phyloP scores from a whole-genome alignment of 2,113 vertebrate genomes.

The Hyaena hyaena region DNA sequence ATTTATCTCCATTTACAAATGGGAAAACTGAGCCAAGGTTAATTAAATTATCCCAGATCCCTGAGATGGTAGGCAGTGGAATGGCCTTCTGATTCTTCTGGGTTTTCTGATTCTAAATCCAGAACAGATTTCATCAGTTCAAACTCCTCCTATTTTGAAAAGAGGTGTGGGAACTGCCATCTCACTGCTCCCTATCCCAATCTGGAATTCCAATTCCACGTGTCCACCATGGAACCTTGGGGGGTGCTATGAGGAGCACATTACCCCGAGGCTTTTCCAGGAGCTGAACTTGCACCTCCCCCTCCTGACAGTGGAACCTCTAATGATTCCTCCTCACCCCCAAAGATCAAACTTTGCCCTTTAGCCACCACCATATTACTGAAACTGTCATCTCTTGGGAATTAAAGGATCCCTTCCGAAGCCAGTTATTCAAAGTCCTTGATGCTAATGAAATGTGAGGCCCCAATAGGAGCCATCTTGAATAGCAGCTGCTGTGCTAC shows the following conservation, averaged over 20 bases:
- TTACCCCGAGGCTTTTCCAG: fast-evolving
- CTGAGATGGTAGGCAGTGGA: too few species aligned
- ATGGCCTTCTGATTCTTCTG: background rate
- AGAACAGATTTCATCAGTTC: background rate
- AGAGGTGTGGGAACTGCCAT: background rate
- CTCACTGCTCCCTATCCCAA: fast-evolving
- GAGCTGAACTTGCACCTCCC: background rate
- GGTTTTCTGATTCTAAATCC: background rate
- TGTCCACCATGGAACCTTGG: background rate
- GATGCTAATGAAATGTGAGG: background rate
- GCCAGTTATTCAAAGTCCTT: background rate
- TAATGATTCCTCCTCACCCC: too few species aligned
- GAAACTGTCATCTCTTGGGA: background rate
- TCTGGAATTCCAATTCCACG: too few species aligned
- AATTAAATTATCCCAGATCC: background rate
- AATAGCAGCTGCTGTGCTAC: background rate
- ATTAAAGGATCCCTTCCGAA: background rate
- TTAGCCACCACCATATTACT: background rate
- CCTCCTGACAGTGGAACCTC: background rate
- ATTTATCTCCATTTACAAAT: background rate
- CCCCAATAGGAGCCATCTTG: background rate
- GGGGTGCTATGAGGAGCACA: background rate
- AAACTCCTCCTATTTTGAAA: background rate
- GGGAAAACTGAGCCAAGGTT: background rate
- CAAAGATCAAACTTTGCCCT: background rate